Percentiles rank a stretch among this genome's conserved stretches.
phyloP scores from a whole-genome alignment of 2,888 invertebrate genomes.

The Chloromyia formosa region DNA sequence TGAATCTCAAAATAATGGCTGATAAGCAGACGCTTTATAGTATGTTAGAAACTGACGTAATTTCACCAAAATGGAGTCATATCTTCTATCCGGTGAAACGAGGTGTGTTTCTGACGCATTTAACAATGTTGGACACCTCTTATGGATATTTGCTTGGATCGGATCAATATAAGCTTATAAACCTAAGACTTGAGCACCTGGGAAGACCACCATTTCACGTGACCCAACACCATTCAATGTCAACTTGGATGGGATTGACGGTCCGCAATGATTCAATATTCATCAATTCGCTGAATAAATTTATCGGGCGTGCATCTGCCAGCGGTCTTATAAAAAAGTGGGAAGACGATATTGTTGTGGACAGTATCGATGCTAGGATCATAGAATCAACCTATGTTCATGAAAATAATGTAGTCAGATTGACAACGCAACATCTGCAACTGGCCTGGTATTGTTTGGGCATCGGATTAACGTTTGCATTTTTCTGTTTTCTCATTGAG shows the following conservation, averaged over 20 bases:
- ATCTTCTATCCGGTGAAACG: neutral
- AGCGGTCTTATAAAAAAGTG: conserved; percentile 2
- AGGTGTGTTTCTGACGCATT: neutral
- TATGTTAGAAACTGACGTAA: neutral
- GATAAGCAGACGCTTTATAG: neutral
- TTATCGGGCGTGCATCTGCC: neutral
- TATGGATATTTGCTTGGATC: neutral
- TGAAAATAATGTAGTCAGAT: neutral
- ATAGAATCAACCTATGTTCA: neutral
- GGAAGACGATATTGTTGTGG: neutral
- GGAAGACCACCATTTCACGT: neutral
- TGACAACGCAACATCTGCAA: neutral
- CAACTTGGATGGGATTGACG: neutral
- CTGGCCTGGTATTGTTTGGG: neutral
- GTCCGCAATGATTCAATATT: neutral
- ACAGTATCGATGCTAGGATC: neutral
- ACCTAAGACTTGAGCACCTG: neutral
- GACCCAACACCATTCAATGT: neutral
- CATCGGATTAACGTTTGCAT: neutral
- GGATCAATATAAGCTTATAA: neutral
- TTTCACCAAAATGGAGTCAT: neutral
- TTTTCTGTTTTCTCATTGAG: neutral
- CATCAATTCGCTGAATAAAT: neutral
- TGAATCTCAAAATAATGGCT: conserved; percentile 2
- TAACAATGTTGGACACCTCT: neutral